These are phyloP conservation scores for Cheilosia impressa DNA, from an alignment of 2,888 invertebrate species.

Conservation along the genomic window DNA sequence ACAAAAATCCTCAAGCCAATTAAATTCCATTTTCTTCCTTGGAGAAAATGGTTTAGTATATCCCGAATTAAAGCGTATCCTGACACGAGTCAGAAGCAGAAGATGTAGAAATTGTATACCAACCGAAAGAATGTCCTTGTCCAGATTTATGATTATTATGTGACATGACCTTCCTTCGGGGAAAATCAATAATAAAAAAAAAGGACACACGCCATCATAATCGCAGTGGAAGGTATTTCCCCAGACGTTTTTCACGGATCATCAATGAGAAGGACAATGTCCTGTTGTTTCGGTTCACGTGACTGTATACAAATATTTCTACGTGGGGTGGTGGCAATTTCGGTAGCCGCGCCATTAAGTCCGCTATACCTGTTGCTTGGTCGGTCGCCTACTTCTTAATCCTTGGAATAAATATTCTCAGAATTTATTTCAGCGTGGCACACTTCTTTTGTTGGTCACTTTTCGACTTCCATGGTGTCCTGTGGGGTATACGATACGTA, in stretches of 20 bases:
- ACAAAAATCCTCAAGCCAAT: conserved; percentile 56
- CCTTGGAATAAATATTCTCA: conserved; percentile 56
- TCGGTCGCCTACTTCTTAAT: conserved; percentile 17
- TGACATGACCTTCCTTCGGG: conserved; percentile 57
- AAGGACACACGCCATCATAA: conserved; percentile 26
- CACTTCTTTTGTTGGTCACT: conserved; percentile 33
- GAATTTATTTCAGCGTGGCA: conserved; percentile 25
- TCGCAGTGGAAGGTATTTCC: background rate
- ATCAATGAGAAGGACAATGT: conserved; percentile 41
- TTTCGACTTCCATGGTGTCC: conserved; percentile 19
- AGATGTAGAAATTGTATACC: background rate
- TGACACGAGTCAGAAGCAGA: conserved; percentile 44
- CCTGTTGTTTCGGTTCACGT: conserved; percentile 52
- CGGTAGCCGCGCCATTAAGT: background rate
- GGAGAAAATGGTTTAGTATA: background rate
- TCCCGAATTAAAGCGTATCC: conserved; percentile 59
- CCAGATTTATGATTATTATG: conserved; percentile 60
- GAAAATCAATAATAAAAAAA: conserved; percentile 11
- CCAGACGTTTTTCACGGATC: conserved; percentile 21
- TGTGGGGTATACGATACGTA: background rate
- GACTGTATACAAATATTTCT: conserved; percentile 47
- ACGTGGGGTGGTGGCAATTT: background rate
- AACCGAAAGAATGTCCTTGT: conserved; percentile 43
- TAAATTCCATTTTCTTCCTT: conserved; percentile 46
- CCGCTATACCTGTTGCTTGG: conserved; percentile 53